Base-by-base conservation (phyloP, 1,140 invertebrate species). In the Yoshiicerus persimilis region DNA sequence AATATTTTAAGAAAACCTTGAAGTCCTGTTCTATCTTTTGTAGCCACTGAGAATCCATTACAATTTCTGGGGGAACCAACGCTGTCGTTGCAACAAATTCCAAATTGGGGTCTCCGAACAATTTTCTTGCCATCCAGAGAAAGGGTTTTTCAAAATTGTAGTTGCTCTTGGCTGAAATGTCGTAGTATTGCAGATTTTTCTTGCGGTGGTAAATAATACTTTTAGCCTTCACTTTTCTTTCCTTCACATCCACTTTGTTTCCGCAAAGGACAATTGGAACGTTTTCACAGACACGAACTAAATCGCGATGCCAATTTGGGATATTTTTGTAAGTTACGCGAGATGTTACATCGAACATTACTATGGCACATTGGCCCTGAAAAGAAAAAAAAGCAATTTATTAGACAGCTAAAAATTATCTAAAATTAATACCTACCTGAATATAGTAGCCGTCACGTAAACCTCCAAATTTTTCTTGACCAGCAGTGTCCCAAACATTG, bases 131-230 rank as follows among this genome's bases (percentile, higher is more conserved):
- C 91, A 99, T 93, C 98, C 98, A 99, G 80, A 99, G 94, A 95
- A 99, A 99, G 66, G 99, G 99, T 93, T 99, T 99, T 92, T 99
- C 99, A 92, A 99, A 99, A 93, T 99, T 99, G 95, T 99, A 99
- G 93, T 99, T 99, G 92, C 97, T 99, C 93, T 99, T 99, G 16
- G 99, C 99, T 92, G 98, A 99, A 92, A 99, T 99, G 92, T 99
- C 99, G 92, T 99, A 99, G 94, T 99, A 99, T 96, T 99, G 98
- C 86, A 99, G 94, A 93, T 99, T 99, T 95, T 99, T 99, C 95
- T 99, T 99, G 91, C 99, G 95, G 92, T 99, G 99, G 93, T 99
- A 99, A 8, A 99, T 97, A 92, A 99, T 99, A 91, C 97, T 96
- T 94, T 99, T 99, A 25, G 99, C 99, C 94, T 99, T 99, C 41